Evolutionary conservation across 2,797 vertebrate species (phyloP).

Genomic region (Gallirallus australis): DNA sequence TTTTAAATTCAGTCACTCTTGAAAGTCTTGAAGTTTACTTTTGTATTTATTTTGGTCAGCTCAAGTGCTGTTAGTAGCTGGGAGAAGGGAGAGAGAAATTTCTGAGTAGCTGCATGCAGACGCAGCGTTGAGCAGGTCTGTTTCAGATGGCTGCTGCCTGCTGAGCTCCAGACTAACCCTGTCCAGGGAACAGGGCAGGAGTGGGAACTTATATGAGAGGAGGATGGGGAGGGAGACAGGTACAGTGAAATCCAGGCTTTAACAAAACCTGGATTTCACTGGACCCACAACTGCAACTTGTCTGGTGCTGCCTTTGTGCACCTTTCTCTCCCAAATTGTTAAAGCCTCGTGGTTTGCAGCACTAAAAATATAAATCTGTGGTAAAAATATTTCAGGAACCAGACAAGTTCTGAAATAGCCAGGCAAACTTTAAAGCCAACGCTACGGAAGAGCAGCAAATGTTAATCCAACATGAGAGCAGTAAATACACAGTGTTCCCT

Average conservation of each 20-base stretch:
- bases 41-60: neutral
- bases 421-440: neutral
- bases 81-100: neutral
- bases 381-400: neutral
- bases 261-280: neutral
- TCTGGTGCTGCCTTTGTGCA: accelerated
- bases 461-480: accelerated
- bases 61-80: neutral
- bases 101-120: neutral
- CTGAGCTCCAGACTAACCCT: neutral
- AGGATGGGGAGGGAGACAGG: neutral
- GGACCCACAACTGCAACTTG: too few relatives aligned
- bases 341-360: neutral
- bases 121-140: neutral
- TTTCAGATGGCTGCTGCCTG: accelerated
- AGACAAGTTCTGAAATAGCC: neutral
- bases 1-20: neutral
- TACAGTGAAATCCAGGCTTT: neutral
- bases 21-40: neutral
- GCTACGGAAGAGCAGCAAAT: neutral
- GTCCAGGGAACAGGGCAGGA: neutral
- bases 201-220: too few relatives aligned
- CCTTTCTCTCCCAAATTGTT: neutral
- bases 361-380: neutral
- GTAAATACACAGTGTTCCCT: accelerated